Base-by-base conservation (phyloP, 2,797 vertebrate species). In the Tinamus major region DNA sequence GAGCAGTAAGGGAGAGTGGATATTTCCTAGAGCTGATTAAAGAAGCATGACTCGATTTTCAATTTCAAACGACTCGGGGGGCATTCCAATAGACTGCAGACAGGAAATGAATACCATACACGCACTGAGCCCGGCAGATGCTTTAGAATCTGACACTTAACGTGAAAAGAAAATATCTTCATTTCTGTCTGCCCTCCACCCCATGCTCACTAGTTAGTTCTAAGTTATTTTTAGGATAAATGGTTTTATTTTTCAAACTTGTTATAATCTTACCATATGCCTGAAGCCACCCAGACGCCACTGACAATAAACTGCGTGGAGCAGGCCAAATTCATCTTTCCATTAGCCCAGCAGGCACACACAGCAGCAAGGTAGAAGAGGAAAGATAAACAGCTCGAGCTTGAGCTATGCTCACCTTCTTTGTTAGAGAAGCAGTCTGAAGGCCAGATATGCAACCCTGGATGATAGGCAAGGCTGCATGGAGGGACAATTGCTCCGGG, bases 71-170 rank as follows among this genome's bases (percentile, higher is more conserved):
- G 79, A 97, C 98, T 98, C 96, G 85, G 98, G 97, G 97, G 97
- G 97, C 96, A 98, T 96, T 96, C 97, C 97, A 97, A 92, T 67
- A 75, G 97, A 97, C 97, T 96, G 93, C 95, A 70, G 63, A 93
- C 98, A 98, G 98, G 98, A 99, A 98, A 98, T 98, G 96, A 98
- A 98, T 97, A 96, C 97, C 96, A 97, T 96, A 95, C 97, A 97
- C 62, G 48, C 96, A 97, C 56, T 33, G 80, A 86, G 94, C 96
- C 96, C 97, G 96, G 97, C 97, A 98, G 97, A 98, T 97, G 97
- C 97, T 97, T 98, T 98, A 98, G 90, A 98, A 96, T 97, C 83
- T 95, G 95, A 94, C 94, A 96, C 94, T 96, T 92, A n/a, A 94
- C 64, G 88, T 96, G 92, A 87, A 95, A 97, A 93, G 97, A 95